A percentile compares a stretch with the other conserved stretches of the same genome.
These are phyloP conservation scores for Lissonota sp. DNA, from an alignment of 2,888 invertebrate genomes.

Conservation along the genomic window DNA sequence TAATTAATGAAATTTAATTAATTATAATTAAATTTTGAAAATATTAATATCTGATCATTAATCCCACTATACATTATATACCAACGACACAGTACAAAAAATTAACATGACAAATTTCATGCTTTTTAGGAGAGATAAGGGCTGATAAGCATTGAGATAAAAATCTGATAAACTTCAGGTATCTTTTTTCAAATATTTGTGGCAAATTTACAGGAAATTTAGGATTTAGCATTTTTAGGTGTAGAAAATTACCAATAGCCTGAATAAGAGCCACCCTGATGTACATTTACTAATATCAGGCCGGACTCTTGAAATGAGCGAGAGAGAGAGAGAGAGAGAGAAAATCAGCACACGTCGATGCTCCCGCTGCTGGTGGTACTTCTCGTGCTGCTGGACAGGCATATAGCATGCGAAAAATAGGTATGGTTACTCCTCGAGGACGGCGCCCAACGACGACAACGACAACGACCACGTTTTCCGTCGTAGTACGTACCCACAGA, in stretches of 20 bases:
- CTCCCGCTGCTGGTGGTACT: conserved; percentile 55
- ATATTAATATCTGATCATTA: too few relatives aligned
- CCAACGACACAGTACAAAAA: too few relatives aligned
- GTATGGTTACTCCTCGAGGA: conserved; percentile 54
- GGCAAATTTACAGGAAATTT: too few relatives aligned
- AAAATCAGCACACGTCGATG: conserved; percentile 56
- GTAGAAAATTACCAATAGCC: not conserved
- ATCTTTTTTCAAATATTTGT: too few relatives aligned
- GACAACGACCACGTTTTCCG: conserved; percentile 57
- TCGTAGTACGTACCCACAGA: conserved; percentile 56
- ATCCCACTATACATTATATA: too few relatives aligned
- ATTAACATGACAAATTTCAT: too few relatives aligned
- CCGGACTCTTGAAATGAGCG: not conserved
- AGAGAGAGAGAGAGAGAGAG: conserved; percentile 11
- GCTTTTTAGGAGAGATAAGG: too few relatives aligned
- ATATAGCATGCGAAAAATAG: conserved; percentile 45
- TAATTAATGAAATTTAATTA: too few relatives aligned
- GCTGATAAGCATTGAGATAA: too few relatives aligned
- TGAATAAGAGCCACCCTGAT: not conserved
- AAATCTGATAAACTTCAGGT: too few relatives aligned
- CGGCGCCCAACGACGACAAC: conserved; percentile 65
- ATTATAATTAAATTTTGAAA: too few relatives aligned
- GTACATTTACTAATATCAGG: not conserved
- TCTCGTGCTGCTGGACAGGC: conserved; percentile 57
- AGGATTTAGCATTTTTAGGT: not conserved